Conservation (phyloP, 2,113 vertebrate genomes). For the Archilochus colubris region DNA sequence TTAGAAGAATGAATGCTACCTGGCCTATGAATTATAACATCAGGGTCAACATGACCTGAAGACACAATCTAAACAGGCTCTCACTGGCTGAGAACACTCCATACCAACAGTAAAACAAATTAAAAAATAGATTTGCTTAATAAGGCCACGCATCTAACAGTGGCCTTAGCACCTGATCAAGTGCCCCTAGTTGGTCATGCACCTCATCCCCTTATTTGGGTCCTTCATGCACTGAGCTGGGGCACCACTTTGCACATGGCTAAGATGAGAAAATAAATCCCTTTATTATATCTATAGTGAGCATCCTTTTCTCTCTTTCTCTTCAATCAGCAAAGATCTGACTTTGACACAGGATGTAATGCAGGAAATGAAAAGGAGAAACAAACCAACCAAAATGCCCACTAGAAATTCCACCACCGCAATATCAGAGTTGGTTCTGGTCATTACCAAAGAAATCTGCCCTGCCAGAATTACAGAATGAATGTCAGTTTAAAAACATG, state of each 20-base stretch:
- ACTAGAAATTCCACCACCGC: rapidly evolving
- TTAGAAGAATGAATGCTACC: neutral
- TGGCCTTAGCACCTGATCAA: neutral
- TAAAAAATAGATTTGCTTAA: neutral
- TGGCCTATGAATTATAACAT: neutral
- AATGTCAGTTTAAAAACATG: neutral
- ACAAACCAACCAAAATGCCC: neutral
- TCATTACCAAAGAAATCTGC: neutral
- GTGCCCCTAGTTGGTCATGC: neutral
- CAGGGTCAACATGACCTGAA: neutral
- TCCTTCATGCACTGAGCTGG: neutral
- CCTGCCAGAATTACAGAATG: neutral
- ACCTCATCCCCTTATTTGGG: neutral
- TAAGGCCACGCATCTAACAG: rapidly evolving
- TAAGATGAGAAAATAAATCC: neutral
- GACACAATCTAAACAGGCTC: neutral
- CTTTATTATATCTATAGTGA: neutral
- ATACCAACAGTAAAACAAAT: neutral
- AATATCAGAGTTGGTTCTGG: neutral
- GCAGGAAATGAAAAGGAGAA: neutral
- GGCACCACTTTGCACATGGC: neutral
- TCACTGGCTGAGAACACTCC: neutral
- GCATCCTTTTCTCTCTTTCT: rapidly evolving
- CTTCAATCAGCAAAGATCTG: neutral
- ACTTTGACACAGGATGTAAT: neutral